phyloP scores from a whole-genome alignment of 2,113 vertebrate species.

The Nibea albiflora region DNA sequence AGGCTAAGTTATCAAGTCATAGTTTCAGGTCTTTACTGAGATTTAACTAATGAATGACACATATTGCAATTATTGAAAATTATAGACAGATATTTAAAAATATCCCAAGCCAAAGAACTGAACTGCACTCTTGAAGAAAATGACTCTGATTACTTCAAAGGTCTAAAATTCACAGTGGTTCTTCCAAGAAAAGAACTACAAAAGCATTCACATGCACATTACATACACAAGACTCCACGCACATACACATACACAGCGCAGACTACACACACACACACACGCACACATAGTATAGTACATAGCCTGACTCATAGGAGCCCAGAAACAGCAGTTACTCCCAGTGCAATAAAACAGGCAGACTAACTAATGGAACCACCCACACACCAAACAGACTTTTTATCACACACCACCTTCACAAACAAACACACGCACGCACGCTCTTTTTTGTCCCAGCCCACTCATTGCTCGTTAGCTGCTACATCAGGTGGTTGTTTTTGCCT shows the following conservation, averaged over 20 bases:
- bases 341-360: conserved; percentile 76
- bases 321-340: conserved; percentile 69
- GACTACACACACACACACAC: conserved; percentile 18
- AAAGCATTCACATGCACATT: not conserved
- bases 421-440: conserved; percentile 27
- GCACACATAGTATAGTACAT: conserved; percentile 42
- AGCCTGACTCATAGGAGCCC: conserved; percentile 61
- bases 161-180: conserved; percentile 11
- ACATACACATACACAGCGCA: not conserved
- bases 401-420: conserved; percentile 67
- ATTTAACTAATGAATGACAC: not conserved
- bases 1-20: not conserved
- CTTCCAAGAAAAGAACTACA: not conserved
- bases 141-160: conserved; percentile 23
- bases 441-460: conserved; percentile 70
- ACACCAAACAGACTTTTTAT: conserved; percentile 70
- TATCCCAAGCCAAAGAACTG: conserved; percentile 4
- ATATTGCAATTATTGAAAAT: not conserved
- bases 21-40: conserved; percentile 10
- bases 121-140: conserved; percentile 2
- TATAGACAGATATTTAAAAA: not conserved
- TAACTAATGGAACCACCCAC: conserved; percentile 79
- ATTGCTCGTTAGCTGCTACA: conserved; percentile 71
- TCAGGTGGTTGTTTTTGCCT: conserved; percentile 54
- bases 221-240: conserved; percentile 1